Base-by-base conservation (phyloP, 2,888 invertebrate genomes). In the Hipparchia semele region DNA sequence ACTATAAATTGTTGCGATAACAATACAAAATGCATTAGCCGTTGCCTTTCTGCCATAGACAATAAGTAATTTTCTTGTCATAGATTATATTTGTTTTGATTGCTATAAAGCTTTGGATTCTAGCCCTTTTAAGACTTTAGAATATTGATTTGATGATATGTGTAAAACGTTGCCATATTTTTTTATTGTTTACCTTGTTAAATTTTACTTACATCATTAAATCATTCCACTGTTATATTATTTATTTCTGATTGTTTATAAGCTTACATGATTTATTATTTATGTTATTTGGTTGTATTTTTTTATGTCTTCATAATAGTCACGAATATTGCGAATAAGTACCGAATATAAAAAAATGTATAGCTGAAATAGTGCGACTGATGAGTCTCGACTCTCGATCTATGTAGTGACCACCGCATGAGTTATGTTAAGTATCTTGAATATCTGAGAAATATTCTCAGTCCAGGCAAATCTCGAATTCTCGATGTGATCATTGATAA, bases 401-500 rank as follows among this genome's bases (percentile, higher is more conserved):
- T 61, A 58, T 74, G 64, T 72, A 75, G 59, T 62, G 58, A 73
- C 60, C 68, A 23, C 56, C 10, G 58, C n/a, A 69, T 49, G 10
- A 61, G 49, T 62, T 53, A 64, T 70, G 71, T 60, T 68, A 66
- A 72, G 69, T 77, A 74, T 77, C 71, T 74, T 73, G 73, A 74
- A 66, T 77, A 72, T 71, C 72, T 70, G 73, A 62, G 75, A 73
- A 65, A 62, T 76, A 76, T 79, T 77, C 77, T 78, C 77, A 78
- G 71, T 70, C 75, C 72, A 75, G 73, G 71, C 69, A 81, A 81
- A 84, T 86, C 84, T 82, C 83, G 74, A 84, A 81, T 83, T 86
- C 84, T 82, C 83, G 74, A 84, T 81, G 89, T 90, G 90, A 90
- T 90, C 84, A 84, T 84, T 84, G 80, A 87, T 82, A 83, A 85